Conservation (phyloP, 2,113 vertebrate species). For the Nesoenas mayeri region DNA sequence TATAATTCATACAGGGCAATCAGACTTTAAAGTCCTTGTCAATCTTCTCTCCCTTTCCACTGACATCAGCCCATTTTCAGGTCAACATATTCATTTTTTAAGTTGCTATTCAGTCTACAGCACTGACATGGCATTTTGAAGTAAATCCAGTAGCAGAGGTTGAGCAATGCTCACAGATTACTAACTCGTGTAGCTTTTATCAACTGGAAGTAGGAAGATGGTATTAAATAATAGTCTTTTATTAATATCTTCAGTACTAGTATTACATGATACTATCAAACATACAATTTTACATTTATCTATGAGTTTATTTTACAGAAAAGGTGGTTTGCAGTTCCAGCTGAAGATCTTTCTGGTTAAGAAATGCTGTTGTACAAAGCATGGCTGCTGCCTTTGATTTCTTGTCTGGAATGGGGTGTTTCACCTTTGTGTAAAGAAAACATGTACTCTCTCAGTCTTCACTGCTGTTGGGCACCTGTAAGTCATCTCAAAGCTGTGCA, state of each 20-base stretch:
- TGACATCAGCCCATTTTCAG: neutral
- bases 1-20: neutral
- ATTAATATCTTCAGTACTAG: neutral
- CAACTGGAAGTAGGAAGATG: neutral
- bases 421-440: neutral
- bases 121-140: neutral
- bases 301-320: neutral
- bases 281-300: neutral
- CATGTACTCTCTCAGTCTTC: rapidly evolving
- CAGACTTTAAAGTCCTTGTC: neutral
- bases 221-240: neutral
- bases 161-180: neutral
- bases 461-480: neutral
- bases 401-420: neutral
- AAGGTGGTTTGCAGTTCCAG: neutral
- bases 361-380: neutral
- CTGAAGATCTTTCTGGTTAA: neutral
- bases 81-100: neutral
- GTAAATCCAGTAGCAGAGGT: neutral
- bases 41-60: neutral
- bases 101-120: neutral
- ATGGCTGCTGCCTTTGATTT: neutral
- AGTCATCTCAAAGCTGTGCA: neutral
- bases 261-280: neutral
- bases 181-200: neutral